A percentile compares a stretch with the other conserved stretches of the same genome.
These are phyloP conservation scores for Henricia sp. DNA, from an alignment of 53 echinoderm and acorn worm genomes.

Conservation along the genomic window DNA sequence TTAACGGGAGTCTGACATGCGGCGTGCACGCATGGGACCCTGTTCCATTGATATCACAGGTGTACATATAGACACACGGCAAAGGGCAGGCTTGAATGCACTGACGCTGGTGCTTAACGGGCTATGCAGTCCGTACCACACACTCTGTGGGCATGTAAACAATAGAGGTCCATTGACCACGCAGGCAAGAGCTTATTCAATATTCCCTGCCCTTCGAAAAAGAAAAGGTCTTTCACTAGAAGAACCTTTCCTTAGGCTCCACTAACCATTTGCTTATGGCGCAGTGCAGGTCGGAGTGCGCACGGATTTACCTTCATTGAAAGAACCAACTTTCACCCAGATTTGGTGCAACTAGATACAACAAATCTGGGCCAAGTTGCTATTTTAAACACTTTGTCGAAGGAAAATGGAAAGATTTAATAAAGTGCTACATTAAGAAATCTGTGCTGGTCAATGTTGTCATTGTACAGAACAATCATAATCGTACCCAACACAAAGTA, in stretches of 20 bases:
- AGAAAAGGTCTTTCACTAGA: conserved; percentile 47
- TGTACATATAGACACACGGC: conserved; percentile 28
- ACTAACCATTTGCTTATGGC: conserved; percentile 25
- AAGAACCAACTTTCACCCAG: conserved; percentile 6
- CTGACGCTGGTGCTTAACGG: conserved; percentile 54
- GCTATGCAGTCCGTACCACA: conserved; percentile 51
- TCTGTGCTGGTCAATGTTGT: too few species aligned
- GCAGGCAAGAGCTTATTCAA: conserved; percentile 64
- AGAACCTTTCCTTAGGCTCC: conserved; percentile 33
- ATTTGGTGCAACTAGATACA: too few species aligned
- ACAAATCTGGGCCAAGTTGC: too few species aligned
- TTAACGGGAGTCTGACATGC: neutral
- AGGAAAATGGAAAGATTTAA: too few species aligned
- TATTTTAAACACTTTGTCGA: too few species aligned
- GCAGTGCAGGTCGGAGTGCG: conserved; percentile 29
- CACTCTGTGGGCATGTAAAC: conserved; percentile 84
- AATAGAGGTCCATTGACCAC: conserved; percentile 62
- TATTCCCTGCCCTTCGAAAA: conserved; percentile 50
- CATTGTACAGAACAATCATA: neutral
- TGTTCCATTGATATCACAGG: conserved; percentile 48
- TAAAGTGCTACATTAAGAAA: too few species aligned
- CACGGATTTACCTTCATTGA: conserved; percentile 32
- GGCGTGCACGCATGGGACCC: neutral
- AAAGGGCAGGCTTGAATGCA: conserved; percentile 51
- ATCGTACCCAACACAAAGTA: neutral